These are phyloP conservation scores for Cyrtodaria siliqua DNA, from an alignment of 2,888 invertebrate genomes.

Conservation along the genomic window DNA sequence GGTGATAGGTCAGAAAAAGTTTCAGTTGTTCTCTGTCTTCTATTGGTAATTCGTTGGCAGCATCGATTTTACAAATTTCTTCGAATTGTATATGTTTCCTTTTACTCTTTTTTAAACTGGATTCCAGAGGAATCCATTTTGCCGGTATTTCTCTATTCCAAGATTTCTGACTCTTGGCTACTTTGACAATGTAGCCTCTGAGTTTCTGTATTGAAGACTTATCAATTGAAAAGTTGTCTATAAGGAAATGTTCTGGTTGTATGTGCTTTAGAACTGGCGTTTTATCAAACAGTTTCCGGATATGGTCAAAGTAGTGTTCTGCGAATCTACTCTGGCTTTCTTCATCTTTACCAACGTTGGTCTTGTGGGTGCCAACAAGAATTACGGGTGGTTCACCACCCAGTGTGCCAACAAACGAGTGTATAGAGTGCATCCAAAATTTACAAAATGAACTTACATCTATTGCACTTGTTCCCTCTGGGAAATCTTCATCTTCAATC, in stretches of 20 bases:
- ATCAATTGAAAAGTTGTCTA: no score
- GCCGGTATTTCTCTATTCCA: conserved; percentile 15
- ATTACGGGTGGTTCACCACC: conserved; percentile 28
- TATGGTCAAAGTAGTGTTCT: conserved; percentile 13
- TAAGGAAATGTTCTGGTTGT: no score
- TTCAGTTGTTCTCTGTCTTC: conserved; percentile 17
- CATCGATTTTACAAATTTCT: conserved; percentile 10
- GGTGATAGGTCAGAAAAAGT: conserved; percentile 29
- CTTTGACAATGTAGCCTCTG: no score
- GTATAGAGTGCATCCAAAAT: conserved; percentile 38
- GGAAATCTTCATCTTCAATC: no score
- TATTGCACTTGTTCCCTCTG: no score
- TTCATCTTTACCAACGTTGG: conserved; percentile 1
- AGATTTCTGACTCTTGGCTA: no score
- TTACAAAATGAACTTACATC: conserved; percentile 8
- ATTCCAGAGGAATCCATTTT: conserved; percentile 36
- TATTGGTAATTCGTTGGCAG: conserved; percentile 1
- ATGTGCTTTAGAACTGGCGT: no score
- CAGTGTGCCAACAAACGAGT: conserved; percentile 28
- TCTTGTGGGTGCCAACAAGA: conserved; percentile 43
- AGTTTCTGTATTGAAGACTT: no score
- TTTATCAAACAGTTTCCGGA: conserved; percentile 24
- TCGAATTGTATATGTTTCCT: conserved; percentile 11
- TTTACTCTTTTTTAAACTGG: background rate
- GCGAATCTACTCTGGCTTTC: conserved; percentile 12